Percentiles rank a stretch among this genome's conserved stretches.
Conservation (phyloP, 92 coral and sea anemone genomes). For the Hydrozoanthus gracilis region DNA sequence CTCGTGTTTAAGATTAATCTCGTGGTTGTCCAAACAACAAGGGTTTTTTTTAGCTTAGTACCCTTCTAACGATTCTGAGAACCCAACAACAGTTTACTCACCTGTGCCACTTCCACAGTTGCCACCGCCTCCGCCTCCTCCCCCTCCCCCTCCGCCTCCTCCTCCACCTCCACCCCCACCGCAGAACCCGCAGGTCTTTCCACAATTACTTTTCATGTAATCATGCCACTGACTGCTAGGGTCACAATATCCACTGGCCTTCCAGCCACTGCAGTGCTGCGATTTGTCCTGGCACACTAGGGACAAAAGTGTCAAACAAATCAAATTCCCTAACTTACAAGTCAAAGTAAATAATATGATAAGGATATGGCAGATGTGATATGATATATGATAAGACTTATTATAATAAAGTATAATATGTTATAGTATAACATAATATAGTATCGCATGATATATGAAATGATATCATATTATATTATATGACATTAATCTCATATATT, state of each 20-base stretch:
- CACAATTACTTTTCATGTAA: slow-evolving; percentile 88
- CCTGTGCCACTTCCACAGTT: slow-evolving; percentile 28
- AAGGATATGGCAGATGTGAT: too few relatives aligned
- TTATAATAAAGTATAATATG: too few relatives aligned
- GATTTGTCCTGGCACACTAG: slow-evolving; percentile 73
- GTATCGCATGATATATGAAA: too few relatives aligned
- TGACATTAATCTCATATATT: too few relatives aligned
- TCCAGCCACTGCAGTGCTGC: slow-evolving; percentile 79
- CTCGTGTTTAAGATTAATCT: too few relatives aligned
- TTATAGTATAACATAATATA: too few relatives aligned
- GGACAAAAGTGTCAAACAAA: background rate
- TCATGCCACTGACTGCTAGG: slow-evolving; percentile 51
- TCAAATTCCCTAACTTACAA: background rate
- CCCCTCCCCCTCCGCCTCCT: slow-evolving; percentile 56
- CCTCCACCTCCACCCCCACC: slow-evolving; percentile 88
- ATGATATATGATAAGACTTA: too few relatives aligned
- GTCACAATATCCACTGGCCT: slow-evolving; percentile 69
- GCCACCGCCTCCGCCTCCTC: slow-evolving; percentile 50
- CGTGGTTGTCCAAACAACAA: too few relatives aligned
- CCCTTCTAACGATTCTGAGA: too few relatives aligned
- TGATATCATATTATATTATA: too few relatives aligned
- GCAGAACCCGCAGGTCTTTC: slow-evolving; percentile 86
- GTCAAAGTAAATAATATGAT: too few relatives aligned
- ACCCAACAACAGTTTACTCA: background rate
- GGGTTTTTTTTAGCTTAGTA: too few relatives aligned